These are phyloP conservation scores for Neodiprion lecontei DNA, from an alignment of 1,140 invertebrate genomes.

Conservation along the genomic window DNA sequence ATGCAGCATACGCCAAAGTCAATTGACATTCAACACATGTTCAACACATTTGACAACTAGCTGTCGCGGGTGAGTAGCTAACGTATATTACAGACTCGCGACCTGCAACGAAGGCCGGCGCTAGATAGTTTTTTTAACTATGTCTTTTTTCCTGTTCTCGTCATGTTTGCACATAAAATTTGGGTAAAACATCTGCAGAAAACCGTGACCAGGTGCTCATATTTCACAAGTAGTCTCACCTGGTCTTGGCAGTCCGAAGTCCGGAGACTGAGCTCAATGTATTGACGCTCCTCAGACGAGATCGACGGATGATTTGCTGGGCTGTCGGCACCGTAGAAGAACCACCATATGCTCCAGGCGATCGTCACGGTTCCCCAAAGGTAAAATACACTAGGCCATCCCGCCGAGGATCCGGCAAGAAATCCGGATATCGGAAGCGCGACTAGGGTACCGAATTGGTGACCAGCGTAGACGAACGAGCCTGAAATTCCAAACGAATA, in stretches of 20 bases:
- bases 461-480: conserved; percentile 59
- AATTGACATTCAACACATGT: too few relatives aligned
- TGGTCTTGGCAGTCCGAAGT: conserved; percentile 51
- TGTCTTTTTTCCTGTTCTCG: too few relatives aligned
- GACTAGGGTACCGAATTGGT: conserved; percentile 70
- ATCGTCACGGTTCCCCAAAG: conserved; percentile 63
- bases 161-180: too few relatives aligned
- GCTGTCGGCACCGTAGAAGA: conserved; percentile 54
- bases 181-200: too few relatives aligned
- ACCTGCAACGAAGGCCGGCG: too few relatives aligned
- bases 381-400: conserved; percentile 71
- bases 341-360: conserved; percentile 50
- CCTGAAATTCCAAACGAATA: conserved; percentile 33
- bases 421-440: conserved; percentile 68
- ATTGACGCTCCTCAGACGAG: conserved; percentile 53
- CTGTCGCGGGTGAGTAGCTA: too few relatives aligned
- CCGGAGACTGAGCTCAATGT: conserved; percentile 61
- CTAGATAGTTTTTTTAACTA: too few relatives aligned
- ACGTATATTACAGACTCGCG: too few relatives aligned
- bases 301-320: conserved; percentile 60
- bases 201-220: too few relatives aligned
- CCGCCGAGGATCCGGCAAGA: conserved; percentile 63
- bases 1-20: too few relatives aligned
- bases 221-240: conserved; percentile 38
- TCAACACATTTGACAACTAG: too few relatives aligned